Percentiles rank a stretch among this genome's conserved stretches.
Conservation (phyloP, 2,888 invertebrate species). For the Acanthosoma haemorrhoidale region DNA sequence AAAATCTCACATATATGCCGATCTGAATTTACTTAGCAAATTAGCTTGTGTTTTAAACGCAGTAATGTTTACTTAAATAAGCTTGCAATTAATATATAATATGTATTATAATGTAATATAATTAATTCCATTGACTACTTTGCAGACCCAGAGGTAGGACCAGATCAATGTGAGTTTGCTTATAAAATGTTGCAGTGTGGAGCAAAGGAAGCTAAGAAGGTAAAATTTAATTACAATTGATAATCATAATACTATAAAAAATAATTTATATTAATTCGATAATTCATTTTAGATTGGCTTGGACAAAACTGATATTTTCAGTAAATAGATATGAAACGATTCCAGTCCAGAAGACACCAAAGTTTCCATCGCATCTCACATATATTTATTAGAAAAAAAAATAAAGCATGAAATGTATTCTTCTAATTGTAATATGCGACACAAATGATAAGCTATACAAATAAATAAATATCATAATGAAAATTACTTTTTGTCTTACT, state of each 20-base stretch:
- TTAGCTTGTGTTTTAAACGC: too few species aligned
- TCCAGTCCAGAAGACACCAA: neutral
- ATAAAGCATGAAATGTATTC: too few species aligned
- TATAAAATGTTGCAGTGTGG: constrained; percentile 32
- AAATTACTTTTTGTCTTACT: too few species aligned
- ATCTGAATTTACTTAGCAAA: too few species aligned
- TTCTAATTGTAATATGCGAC: neutral
- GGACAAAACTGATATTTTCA: neutral
- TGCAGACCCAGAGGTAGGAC: constrained; percentile 28
- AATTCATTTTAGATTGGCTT: constrained; percentile 2
- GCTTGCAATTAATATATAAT: too few species aligned
- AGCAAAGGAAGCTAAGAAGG: constrained; percentile 32
- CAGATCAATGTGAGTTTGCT: constrained; percentile 35
- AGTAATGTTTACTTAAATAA: too few species aligned
- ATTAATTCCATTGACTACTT: neutral
- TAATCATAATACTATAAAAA: neutral
- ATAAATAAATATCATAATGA: too few species aligned
- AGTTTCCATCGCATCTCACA: neutral
- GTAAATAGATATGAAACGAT: neutral
- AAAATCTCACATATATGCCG: too few species aligned
- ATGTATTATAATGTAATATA: too few species aligned
- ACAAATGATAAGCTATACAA: too few species aligned
- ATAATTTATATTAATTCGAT: neutral
- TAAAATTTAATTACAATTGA: neutral
- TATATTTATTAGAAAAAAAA: constrained; percentile 73